phyloP scores from a whole-genome alignment of 2,113 vertebrate species.

The Chionodraco myersi region DNA sequence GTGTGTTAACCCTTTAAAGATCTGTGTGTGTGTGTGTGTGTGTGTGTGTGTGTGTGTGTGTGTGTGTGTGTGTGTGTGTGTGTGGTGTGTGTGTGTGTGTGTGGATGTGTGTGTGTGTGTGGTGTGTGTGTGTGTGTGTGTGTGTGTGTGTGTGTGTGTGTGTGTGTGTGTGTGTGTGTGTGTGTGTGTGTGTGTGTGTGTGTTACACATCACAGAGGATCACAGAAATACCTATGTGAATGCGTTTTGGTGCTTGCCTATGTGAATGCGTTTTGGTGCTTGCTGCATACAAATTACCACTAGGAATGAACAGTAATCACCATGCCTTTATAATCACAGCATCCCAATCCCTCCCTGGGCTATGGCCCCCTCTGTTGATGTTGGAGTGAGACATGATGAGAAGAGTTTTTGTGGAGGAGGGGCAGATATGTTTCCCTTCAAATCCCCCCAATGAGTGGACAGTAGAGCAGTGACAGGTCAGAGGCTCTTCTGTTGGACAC shows the following conservation, averaged over 20 bases:
- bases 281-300: background rate
- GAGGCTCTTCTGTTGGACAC: background rate
- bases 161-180: background rate
- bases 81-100: no score
- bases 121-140: no score
- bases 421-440: slow-evolving; percentile 34
- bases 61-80: no score
- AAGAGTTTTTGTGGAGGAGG: slow-evolving; percentile 47
- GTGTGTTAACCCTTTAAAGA: no score
- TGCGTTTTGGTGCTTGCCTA: no score
- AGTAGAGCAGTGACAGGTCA: background rate
- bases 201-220: background rate
- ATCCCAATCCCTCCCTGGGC: background rate
- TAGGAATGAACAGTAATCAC: background rate
- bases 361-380: background rate
- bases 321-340: slow-evolving; percentile 3
- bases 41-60: no score
- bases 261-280: background rate
- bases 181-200: background rate
- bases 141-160: no score
- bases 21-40: no score
- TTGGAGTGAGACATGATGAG: slow-evolving; percentile 26
- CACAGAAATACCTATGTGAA: background rate
- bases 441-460: slow-evolving; percentile 20
- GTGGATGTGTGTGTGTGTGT: no score